Percentiles rank a stretch among this genome's conserved stretches.
phyloP scores from a whole-genome alignment of 1,140 invertebrate species.

The Aradophagus sp. region DNA sequence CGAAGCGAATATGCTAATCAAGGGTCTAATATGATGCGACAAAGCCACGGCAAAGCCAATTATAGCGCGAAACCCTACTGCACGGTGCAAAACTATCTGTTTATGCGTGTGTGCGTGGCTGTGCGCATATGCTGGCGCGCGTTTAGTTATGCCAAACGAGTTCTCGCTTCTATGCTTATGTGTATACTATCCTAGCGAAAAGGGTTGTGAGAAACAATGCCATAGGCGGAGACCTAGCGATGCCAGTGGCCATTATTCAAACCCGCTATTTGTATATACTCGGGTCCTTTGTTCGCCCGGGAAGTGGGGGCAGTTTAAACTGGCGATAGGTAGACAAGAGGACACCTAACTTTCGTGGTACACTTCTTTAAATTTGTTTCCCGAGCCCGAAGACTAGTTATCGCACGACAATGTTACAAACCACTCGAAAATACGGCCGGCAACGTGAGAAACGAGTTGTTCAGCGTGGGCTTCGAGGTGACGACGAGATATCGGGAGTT shows the following conservation, averaged over 20 bases:
- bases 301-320: constrained; percentile 45
- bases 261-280: constrained; percentile 72
- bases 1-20: constrained; percentile 70
- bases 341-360: constrained; percentile 17
- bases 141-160: constrained; percentile 28
- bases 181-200: constrained; percentile 15
- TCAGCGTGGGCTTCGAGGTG: too few relatives aligned
- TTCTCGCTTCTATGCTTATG: constrained; percentile 23
- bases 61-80: constrained; percentile 61
- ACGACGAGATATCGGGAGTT: too few relatives aligned
- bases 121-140: constrained; percentile 19
- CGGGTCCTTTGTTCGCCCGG: constrained; percentile 61
- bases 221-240: constrained; percentile 62
- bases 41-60: constrained; percentile 69
- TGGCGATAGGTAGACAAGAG: constrained; percentile 21
- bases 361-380: constrained; percentile 13
- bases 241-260: constrained; percentile 66
- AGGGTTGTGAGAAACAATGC: constrained; percentile 60
- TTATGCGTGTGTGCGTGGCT: constrained; percentile 19
- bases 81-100: constrained; percentile 28
- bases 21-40: constrained; percentile 66
- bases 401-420: constrained; percentile 11
- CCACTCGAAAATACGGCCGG: neutral
- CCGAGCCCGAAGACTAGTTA: constrained; percentile 14
- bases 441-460: too few relatives aligned